Percentiles rank a stretch among this genome's conserved stretches.
Evolutionary conservation across 2,888 invertebrate genomes (phyloP).

Genomic region (Serripes groenlandicus): DNA sequence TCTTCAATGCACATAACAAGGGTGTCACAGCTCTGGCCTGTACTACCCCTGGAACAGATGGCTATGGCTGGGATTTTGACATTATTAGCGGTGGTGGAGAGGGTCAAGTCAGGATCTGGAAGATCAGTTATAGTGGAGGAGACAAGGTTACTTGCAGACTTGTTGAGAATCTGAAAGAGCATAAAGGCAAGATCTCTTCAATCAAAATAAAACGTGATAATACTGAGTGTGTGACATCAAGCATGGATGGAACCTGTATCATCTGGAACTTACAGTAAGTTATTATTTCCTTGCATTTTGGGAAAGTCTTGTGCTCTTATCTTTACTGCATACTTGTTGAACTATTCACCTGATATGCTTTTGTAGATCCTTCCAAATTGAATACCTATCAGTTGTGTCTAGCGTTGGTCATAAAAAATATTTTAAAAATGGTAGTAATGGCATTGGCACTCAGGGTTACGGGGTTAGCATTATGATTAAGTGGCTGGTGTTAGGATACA

Average conservation of each 20-base stretch:
- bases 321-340: too few relatives aligned
- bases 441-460: too few relatives aligned
- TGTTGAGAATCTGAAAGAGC: conserved; percentile 91
- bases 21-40: conserved; percentile 94
- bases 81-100: conserved; percentile 96
- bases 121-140: conserved; percentile 59
- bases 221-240: conserved; percentile 94
- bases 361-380: too few relatives aligned
- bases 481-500: too few relatives aligned
- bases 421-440: too few relatives aligned
- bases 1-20: conserved; percentile 95
- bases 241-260: conserved; percentile 96
- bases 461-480: too few relatives aligned
- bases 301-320: too few relatives aligned
- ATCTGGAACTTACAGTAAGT: conserved; percentile 95
- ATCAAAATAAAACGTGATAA: conserved; percentile 93
- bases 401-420: too few relatives aligned
- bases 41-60: conserved; percentile 89
- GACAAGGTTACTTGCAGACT: conserved; percentile 64
- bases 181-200: conserved; percentile 94
- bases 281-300: too few relatives aligned
- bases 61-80: conserved; percentile 74
- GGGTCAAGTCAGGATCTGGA: conserved; percentile 90
- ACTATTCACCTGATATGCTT: too few relatives aligned
- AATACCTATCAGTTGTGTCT: too few relatives aligned